Percentiles rank a stretch among this genome's conserved stretches.
phyloP scores from a whole-genome alignment of 2,113 vertebrate genomes.

The Mustela lutreola region DNA sequence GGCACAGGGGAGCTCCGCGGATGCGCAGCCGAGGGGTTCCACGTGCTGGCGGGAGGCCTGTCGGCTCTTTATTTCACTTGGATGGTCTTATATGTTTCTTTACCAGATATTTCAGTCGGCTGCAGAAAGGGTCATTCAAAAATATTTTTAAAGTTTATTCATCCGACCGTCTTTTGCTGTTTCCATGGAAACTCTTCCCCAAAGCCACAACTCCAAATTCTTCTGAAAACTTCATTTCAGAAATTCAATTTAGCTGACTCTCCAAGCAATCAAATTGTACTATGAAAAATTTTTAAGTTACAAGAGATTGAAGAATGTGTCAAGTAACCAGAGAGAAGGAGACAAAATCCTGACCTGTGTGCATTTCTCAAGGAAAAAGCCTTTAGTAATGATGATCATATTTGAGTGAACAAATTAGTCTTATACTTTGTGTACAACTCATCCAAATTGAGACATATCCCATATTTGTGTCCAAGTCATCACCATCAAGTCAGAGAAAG shows the following conservation, averaged over 20 bases:
- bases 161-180: constrained; percentile 48
- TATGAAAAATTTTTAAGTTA: neutral
- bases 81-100: constrained; percentile 21
- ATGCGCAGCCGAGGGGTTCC: neutral
- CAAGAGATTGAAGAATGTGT: constrained; percentile 43
- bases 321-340: neutral
- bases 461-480: neutral
- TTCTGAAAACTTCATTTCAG: constrained; percentile 53
- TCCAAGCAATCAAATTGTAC: constrained; percentile 47
- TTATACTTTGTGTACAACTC: neutral
- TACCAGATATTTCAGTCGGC: constrained; percentile 43
- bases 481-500: neutral
- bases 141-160: constrained; percentile 62
- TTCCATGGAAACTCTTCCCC: constrained; percentile 45
- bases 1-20: neutral
- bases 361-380: constrained; percentile 55
- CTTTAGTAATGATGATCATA: neutral
- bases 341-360: constrained; percentile 23
- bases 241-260: constrained; percentile 38
- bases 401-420: neutral
- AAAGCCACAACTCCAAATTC: constrained; percentile 52
- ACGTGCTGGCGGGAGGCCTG: neutral
- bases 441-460: neutral
- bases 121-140: constrained; percentile 73
- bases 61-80: constrained; percentile 32